Evolutionary conservation across 2,888 invertebrate genomes (phyloP).

Genomic region (Lydus trimaculatus): DNA sequence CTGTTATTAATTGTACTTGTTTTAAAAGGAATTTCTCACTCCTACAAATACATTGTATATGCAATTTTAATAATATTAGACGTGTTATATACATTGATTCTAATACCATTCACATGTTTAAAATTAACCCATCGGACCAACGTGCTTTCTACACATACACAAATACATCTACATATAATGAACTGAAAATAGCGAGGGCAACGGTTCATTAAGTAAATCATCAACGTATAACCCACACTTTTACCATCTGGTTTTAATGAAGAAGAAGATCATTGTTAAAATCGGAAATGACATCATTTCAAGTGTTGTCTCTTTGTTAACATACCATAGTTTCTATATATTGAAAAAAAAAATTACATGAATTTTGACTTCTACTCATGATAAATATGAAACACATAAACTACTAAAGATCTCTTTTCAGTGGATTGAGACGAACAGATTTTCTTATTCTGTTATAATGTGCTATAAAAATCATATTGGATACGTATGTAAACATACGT

Average conservation of each 20-base stretch:
- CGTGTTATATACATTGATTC: conserved; percentile 31
- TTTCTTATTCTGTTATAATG: neutral
- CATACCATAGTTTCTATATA: neutral
- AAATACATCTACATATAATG: conserved; percentile 34
- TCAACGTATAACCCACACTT: conserved; percentile 46
- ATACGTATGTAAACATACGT: neutral
- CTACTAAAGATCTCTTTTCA: neutral
- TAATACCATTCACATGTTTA: conserved; percentile 48
- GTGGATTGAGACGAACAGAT: neutral
- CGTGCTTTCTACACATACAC: conserved; percentile 37
- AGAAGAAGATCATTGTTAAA: conserved; percentile 32
- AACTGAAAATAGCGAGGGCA: conserved; percentile 54
- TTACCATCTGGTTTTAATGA: conserved; percentile 47
- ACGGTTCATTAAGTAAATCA: conserved; percentile 55
- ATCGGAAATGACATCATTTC: neutral
- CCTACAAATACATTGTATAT: neutral
- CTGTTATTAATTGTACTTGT: neutral
- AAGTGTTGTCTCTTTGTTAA: neutral
- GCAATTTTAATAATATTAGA: conserved; percentile 4
- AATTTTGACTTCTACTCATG: neutral
- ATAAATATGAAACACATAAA: too few species aligned
- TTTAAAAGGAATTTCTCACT: neutral
- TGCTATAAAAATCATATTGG: neutral
- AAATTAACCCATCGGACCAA: conserved; percentile 50
- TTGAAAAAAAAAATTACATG: neutral